Evolutionary conservation across 2,113 vertebrate species (phyloP).

Genomic region (Phrynosoma platyrhinos): DNA sequence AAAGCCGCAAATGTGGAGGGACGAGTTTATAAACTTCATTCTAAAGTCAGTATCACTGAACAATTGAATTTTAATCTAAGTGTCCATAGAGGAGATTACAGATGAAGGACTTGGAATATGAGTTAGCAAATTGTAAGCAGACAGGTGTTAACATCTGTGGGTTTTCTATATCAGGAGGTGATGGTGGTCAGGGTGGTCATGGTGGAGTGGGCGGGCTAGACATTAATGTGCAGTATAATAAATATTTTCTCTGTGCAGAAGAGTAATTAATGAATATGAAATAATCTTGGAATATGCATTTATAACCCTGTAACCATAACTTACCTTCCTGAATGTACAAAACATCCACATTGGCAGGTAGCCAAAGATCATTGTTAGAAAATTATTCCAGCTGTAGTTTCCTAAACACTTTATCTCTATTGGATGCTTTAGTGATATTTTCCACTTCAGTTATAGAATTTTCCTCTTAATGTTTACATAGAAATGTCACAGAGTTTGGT

Average conservation of each 20-base stretch:
- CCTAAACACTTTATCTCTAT: background rate
- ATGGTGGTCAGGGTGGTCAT: too few species aligned
- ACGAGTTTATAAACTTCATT: too few species aligned
- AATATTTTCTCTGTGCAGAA: background rate
- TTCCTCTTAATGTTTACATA: background rate
- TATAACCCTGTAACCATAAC: background rate
- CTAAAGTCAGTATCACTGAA: too few species aligned
- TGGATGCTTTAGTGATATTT: background rate
- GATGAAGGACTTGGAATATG: too few species aligned
- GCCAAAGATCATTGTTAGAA: background rate
- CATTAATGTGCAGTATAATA: background rate
- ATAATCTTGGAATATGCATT: background rate
- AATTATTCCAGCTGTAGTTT: background rate
- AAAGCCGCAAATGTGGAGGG: too few species aligned
- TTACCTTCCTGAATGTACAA: background rate
- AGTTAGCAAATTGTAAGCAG: too few species aligned
- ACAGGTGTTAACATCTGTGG: too few species aligned
- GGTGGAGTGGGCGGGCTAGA: background rate
- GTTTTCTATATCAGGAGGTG: too few species aligned
- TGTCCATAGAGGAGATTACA: too few species aligned
- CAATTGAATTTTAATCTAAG: too few species aligned
- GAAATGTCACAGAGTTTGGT: background rate
- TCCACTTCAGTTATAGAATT: background rate
- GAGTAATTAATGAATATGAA: background rate
- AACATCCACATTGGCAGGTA: conserved; percentile 1